Conservation (phyloP, 2,888 invertebrate genomes). For the Drosophila birchii region DNA sequence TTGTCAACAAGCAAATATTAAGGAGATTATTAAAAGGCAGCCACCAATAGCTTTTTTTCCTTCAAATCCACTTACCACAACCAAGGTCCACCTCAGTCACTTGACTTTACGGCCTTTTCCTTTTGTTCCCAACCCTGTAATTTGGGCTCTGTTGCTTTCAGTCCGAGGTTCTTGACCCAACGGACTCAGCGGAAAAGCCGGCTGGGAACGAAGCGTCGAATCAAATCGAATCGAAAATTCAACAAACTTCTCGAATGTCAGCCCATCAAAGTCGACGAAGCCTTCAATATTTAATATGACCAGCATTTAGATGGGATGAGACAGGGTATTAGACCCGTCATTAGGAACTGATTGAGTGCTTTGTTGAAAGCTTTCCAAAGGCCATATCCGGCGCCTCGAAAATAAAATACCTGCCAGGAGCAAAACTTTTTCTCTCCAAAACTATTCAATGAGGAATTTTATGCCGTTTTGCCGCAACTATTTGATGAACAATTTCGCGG, state of each 20-base stretch:
- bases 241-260: slow-evolving; percentile 23
- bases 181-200: slow-evolving; percentile 33
- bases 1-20: background rate
- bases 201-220: slow-evolving; percentile 7
- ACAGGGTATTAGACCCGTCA: slow-evolving; percentile 28
- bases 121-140: slow-evolving; percentile 37
- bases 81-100: slow-evolving; percentile 25
- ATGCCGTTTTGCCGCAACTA: background rate
- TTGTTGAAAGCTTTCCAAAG: slow-evolving; percentile 17
- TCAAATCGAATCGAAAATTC: slow-evolving; percentile 19
- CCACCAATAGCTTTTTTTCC: too few species aligned
- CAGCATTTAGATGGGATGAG: background rate
- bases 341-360: slow-evolving; percentile 30
- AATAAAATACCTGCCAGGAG: slow-evolving; percentile 6
- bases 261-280: slow-evolving; percentile 29
- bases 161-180: slow-evolving; percentile 62
- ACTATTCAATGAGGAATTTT: slow-evolving; percentile 3
- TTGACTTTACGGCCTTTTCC: slow-evolving; percentile 20
- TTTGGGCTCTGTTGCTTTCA: slow-evolving; percentile 30
- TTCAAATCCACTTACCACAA: background rate
- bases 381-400: background rate
- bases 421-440: background rate
- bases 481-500: slow-evolving; percentile 9
- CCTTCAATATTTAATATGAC: slow-evolving; percentile 27
- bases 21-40: background rate